These are phyloP conservation scores for Cardiocondyla obscurior DNA, from an alignment of 1,140 invertebrate species.

Conservation along the genomic window DNA sequence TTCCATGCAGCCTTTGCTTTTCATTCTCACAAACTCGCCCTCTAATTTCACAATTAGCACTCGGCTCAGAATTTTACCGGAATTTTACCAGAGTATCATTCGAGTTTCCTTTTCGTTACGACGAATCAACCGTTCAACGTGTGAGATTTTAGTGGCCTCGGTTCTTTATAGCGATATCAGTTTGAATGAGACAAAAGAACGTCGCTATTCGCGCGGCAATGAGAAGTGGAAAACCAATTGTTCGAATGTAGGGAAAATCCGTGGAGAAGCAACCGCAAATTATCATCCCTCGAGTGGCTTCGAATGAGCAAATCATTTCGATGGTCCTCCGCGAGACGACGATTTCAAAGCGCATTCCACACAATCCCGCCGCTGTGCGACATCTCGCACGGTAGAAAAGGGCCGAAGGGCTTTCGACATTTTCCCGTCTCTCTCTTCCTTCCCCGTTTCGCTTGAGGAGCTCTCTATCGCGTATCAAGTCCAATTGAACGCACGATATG, in stretches of 20 bases:
- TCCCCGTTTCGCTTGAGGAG: neutral
- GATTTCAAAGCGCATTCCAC: constrained; percentile 27
- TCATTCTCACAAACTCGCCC: neutral
- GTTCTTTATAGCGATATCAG: neutral
- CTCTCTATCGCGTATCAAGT: neutral
- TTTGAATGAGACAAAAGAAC: neutral
- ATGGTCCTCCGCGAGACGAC: constrained; percentile 29
- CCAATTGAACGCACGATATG: neutral
- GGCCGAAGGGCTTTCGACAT: neutral
- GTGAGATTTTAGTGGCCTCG: too few species aligned
- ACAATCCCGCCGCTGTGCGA: neutral
- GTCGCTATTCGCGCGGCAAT: constrained; percentile 11
- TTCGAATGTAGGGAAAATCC: constrained; percentile 1
- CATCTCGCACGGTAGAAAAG: constrained; percentile 19
- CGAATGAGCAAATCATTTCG: constrained; percentile 49
- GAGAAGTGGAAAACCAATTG: constrained; percentile 37
- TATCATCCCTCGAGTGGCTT: constrained; percentile 23
- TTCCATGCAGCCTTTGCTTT: neutral
- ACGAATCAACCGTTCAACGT: too few species aligned
- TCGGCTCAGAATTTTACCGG: neutral
- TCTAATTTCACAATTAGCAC: constrained; percentile 5
- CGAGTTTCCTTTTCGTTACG: too few species aligned
- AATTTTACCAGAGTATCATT: neutral
- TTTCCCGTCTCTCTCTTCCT: neutral
- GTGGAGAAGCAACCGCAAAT: neutral